Evolutionary conservation across 2,888 invertebrate species (phyloP).

Genomic region (Yponomeuta evonymella): DNA sequence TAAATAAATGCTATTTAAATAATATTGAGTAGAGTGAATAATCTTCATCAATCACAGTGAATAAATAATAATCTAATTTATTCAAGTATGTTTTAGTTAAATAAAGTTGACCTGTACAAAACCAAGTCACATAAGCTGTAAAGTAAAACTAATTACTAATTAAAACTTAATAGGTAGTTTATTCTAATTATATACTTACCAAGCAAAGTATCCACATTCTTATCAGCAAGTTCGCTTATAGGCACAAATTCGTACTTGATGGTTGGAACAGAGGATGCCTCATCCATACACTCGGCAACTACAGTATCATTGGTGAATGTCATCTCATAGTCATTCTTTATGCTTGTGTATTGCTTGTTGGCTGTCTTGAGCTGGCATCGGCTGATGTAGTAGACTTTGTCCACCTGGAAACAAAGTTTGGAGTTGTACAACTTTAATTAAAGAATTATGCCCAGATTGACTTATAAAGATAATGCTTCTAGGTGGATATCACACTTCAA

Average conservation of each 20-base stretch:
- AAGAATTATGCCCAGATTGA: background rate
- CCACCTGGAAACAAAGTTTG: conserved; percentile 64
- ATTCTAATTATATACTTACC: conserved; percentile 71
- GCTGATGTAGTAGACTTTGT: conserved; percentile 91
- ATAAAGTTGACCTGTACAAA: too few species aligned
- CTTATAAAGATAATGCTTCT: too few species aligned
- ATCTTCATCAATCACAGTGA: too few species aligned
- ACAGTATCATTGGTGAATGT: conserved; percentile 86
- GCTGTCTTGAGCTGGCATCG: conserved; percentile 92
- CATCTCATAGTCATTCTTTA: conserved; percentile 98
- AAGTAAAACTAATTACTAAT: too few species aligned
- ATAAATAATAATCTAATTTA: too few species aligned
- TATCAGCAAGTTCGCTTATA: conserved; percentile 82
- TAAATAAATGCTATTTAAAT: too few species aligned
- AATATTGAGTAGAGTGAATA: too few species aligned
- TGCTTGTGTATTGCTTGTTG: conserved; percentile 88
- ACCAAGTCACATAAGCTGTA: too few species aligned
- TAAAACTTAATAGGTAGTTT: background rate
- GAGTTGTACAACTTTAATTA: background rate
- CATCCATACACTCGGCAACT: conserved; percentile 76
- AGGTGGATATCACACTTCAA: too few species aligned
- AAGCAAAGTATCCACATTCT: conserved; percentile 80
- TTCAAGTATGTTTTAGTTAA: too few species aligned
- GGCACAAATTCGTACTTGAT: conserved; percentile 86
- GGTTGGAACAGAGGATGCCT: conserved; percentile 80